Base-by-base conservation (phyloP, 2,797 vertebrate genomes). In the Hyperoplus immaculatus region DNA sequence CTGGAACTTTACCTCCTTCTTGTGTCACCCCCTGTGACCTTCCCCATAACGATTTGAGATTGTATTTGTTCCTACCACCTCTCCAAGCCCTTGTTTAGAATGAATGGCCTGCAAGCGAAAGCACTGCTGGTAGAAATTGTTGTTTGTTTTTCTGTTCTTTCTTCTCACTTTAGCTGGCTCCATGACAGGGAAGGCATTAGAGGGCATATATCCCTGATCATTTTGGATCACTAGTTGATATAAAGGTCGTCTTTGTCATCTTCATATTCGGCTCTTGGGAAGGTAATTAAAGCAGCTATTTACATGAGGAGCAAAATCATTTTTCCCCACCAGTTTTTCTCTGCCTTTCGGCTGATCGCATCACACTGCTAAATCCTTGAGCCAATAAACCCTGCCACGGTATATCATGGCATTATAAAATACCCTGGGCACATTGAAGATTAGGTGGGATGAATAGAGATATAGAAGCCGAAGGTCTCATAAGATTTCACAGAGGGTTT, bases 361-460 rank as follows among this genome's bases (percentile, higher is more conserved):
- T 88, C 83, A 57, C 73, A 29, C 83, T 78, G 78, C 76, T 81
- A 89, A 89, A 88, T 89, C 83, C 84, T 86, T 82, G 69, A 89
- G 87, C 89, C 77, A 67, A 64, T 89, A 89, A 91, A 90, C 78
- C 84, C 75, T 18, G 65, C 78, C 79, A 92, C 85, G 84, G 86
- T 85, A 85, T 89, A 88, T 91, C 86, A 85, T 82, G 79, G 87
- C 85, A 92, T 93, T 92, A 90, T 72, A 90, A 91, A 90, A 91
- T 85, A 87, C 89, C 90, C 83, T 67, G 72, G 85, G 88, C 88
- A 89, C 80, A 73, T 56, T 69, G 60, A 78, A 93, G 88, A 93
- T 92, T 91, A 93, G 81, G 72, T 75, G 76, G 87, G 87, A 82
- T 90, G 86, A 93, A 92, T 85, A 74, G 78, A 89, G 84, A 91